Conservation (phyloP, 1,140 invertebrate species). For the Sarcophaga peregrina region DNA sequence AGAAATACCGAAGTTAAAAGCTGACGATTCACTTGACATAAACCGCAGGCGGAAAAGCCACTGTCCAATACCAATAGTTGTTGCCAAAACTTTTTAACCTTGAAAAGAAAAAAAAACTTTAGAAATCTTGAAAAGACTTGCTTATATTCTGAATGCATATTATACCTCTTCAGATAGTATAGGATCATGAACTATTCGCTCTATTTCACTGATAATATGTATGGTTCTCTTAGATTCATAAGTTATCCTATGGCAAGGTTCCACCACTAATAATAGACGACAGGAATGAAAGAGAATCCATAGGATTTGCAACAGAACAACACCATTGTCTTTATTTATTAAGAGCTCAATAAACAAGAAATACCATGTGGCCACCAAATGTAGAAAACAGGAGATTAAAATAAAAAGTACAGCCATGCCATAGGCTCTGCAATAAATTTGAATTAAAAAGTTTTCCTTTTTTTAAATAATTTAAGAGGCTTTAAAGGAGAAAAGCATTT, state of each 20-base stretch:
- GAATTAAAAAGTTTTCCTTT: too few species aligned
- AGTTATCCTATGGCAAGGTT: too few species aligned
- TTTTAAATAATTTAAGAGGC: too few species aligned
- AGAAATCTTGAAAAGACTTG: background rate
- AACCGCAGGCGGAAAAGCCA: constrained; percentile 74
- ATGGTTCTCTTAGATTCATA: constrained; percentile 54
- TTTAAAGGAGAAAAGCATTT: background rate
- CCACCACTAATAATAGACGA: too few species aligned
- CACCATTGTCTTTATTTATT: constrained; percentile 63
- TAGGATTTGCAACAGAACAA: constrained; percentile 68
- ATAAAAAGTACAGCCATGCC: constrained; percentile 73
- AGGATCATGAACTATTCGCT: constrained; percentile 57
- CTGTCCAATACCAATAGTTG: constrained; percentile 73
- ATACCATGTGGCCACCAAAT: constrained; percentile 78
- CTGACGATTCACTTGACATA: constrained; percentile 73
- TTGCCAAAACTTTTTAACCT: constrained; percentile 75
- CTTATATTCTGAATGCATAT: background rate
- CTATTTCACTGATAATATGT: constrained; percentile 61
- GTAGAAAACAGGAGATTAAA: constrained; percentile 75
- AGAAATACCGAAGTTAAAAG: constrained; percentile 71
- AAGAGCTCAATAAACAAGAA: constrained; percentile 75
- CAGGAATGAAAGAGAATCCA: too few species aligned
- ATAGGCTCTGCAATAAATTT: constrained; percentile 64
- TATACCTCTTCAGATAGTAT: constrained; percentile 56
- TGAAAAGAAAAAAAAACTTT: constrained; percentile 25